Evolutionary conservation across 2,113 vertebrate species (phyloP), one percentile per base, ranked within the genome.

Genomic region (Gambusia affinis): DNA sequence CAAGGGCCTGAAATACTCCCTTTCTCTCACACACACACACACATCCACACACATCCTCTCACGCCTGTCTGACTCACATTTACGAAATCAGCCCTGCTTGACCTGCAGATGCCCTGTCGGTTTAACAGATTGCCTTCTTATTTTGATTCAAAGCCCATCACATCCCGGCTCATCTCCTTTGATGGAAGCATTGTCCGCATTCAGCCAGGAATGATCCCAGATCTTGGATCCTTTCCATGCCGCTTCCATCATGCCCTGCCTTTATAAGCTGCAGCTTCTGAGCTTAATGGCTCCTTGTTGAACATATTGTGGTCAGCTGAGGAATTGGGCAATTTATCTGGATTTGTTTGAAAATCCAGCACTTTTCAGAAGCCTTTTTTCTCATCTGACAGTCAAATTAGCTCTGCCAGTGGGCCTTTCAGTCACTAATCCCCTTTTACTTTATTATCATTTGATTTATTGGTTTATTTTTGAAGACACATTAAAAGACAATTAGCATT

Each of bases 401-500:
- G 70, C 81, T 85, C 81, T 91, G 89, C 85, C 80, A 69, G 61
- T 83, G 91, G 91, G 78, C 83, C n/a, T 60, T 87, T 91, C 90
- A 90, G 83, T 92, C 91, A 92, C 87, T 88, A 86, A 93, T 91
- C 82, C 81, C 88, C 84, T 91, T 91, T 93, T 92, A 93, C 76
- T 80, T 75, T 67, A 80, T 85, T 87, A 85, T 86, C 83, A 76
- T 79, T 87, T 95, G 93, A 94, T 95, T 93, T 94, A 93, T 93
- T 86, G 85, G 81, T 93, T 93, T 91, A 89, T 90, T 93, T 93
- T 91, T 93, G 93, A 94, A 92, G 91, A 93, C 85, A 88, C 92
- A 94, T 95, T 95, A 94, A 94, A 94, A 94, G 91, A 89, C 90
- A 92, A 94, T 94, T 94, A 94, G 92, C 92, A 92, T 94, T 87